Evolutionary conservation across 2,113 vertebrate species (phyloP), one percentile per base, ranked within the genome.

Genomic region (Pollachius pollachius): DNA sequence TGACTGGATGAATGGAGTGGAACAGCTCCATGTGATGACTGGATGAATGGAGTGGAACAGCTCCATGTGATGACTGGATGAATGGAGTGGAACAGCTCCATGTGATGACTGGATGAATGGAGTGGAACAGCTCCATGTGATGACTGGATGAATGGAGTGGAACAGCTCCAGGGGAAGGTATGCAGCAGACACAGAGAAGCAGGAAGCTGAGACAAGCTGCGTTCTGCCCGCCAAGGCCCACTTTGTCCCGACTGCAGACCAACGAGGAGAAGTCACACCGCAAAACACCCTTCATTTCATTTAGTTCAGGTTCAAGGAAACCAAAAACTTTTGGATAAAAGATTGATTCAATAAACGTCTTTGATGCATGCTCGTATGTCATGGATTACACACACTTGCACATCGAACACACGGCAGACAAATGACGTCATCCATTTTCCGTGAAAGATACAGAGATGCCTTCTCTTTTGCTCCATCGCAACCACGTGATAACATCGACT

Each of bases 1-100:
- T 23, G 21, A 23, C 21, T 23, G 23, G 23, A 23, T 23, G 23
- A 23, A 23, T 23, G 60, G 21, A 64, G 67, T 54, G 63, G 72
- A 82, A 84, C 81, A 74, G 2, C 41, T 48, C 11, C 7, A 48
- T 23, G 23, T 23, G 23, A 23, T 23, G 23, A 23, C 23, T 23
- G 23, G 23, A 23, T 23, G 23, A 23, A 23, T 23, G 60, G 21
- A 64, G 67, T 54, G 63, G 72, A 82, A 84, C 81, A 74, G 2
- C 41, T 48, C 11, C 7, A 48, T 23, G 23, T 23, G 23, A 23
- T 23, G 23, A 23, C 23, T 23, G 23, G 23, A 23, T 23, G 23
- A 23, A 23, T 23, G 60, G 21, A 64, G 67, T 54, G 63, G 72
- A 82, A 84, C 81, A 74, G 2, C 41, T 48, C 11, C 7, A 48